Evolutionary conservation across 2,888 invertebrate genomes (phyloP).

Genomic region (Pheosia tremula): DNA sequence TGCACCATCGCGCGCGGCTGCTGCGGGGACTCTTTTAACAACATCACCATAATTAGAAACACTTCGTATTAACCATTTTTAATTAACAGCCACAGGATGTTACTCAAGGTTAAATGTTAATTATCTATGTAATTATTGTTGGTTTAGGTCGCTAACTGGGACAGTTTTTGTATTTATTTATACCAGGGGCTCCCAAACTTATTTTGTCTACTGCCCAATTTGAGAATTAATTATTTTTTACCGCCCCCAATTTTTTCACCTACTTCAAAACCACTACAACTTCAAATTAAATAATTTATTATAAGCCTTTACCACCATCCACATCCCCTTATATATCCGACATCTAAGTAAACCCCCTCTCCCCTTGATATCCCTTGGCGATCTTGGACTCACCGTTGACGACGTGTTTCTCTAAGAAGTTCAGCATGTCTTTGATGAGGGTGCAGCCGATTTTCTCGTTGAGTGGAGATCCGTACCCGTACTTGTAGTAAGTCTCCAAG

Average conservation of each 20-base stretch:
- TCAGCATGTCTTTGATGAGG: constrained; percentile 88
- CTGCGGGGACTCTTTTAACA: constrained; percentile 57
- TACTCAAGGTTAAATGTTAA: neutral
- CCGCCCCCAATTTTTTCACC: too few species aligned
- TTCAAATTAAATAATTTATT: too few species aligned
- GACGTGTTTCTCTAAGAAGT: constrained; percentile 86
- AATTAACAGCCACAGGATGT: neutral
- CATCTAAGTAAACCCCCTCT: too few species aligned
- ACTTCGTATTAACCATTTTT: neutral
- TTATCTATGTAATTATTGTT: neutral
- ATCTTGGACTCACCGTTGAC: constrained; percentile 59
- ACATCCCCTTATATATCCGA: too few species aligned
- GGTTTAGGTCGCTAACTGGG: neutral
- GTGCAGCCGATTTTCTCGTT: constrained; percentile 89
- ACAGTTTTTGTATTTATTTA: neutral
- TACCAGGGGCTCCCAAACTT: too few species aligned
- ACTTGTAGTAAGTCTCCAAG: constrained; percentile 88
- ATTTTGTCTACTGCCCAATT: too few species aligned
- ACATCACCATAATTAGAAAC: neutral
- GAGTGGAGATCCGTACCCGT: constrained; percentile 88
- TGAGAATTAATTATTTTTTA: too few species aligned
- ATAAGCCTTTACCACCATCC: too few species aligned
- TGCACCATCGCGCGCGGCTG: constrained; percentile 87
- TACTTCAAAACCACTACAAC: too few species aligned
- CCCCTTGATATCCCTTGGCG: too few species aligned